These are phyloP conservation scores for Zaprionus inermis DNA, from an alignment of 1,140 invertebrate species.

Conservation along the genomic window DNA sequence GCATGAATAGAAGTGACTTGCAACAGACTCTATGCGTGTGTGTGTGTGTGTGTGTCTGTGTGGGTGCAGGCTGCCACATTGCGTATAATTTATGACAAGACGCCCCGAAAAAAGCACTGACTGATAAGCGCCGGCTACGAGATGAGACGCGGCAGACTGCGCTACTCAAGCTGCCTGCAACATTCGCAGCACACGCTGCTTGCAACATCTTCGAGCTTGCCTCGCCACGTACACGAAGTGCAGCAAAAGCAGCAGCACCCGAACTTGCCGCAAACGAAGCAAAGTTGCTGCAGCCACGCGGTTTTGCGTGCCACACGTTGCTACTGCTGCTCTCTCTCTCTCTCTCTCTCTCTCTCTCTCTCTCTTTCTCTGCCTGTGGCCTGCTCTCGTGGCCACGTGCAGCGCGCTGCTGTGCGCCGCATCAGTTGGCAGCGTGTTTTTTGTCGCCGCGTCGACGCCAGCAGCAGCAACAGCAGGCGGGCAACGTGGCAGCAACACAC, in stretches of 20 bases:
- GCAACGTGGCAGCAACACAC: slow-evolving; percentile 58
- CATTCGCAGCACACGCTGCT: neutral
- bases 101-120: slow-evolving; percentile 47
- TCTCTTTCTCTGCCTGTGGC: neutral
- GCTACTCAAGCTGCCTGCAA: neutral
- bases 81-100: slow-evolving; percentile 74
- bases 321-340: slow-evolving; percentile 25
- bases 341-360: slow-evolving; percentile 10
- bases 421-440: slow-evolving; percentile 79
- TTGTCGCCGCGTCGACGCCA: slow-evolving; percentile 78
- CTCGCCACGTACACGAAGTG: neutral
- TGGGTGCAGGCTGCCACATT: slow-evolving; percentile 47
- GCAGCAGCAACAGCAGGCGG: slow-evolving; percentile 55
- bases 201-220: slow-evolving; percentile 6
- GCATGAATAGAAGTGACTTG: slow-evolving; percentile 13
- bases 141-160: neutral
- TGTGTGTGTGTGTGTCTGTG: slow-evolving; percentile 20
- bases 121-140: slow-evolving; percentile 61
- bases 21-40: slow-evolving; percentile 9
- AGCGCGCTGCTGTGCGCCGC: slow-evolving; percentile 68
- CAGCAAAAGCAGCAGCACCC: slow-evolving; percentile 42
- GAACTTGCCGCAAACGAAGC: slow-evolving; percentile 53
- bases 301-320: slow-evolving; percentile 63
- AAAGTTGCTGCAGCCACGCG: slow-evolving; percentile 54
- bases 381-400: slow-evolving; percentile 46